Evolutionary conservation across 2,797 vertebrate genomes (phyloP), one percentile per base, ranked within the genome.

Genomic region (Morelia viridis): DNA sequence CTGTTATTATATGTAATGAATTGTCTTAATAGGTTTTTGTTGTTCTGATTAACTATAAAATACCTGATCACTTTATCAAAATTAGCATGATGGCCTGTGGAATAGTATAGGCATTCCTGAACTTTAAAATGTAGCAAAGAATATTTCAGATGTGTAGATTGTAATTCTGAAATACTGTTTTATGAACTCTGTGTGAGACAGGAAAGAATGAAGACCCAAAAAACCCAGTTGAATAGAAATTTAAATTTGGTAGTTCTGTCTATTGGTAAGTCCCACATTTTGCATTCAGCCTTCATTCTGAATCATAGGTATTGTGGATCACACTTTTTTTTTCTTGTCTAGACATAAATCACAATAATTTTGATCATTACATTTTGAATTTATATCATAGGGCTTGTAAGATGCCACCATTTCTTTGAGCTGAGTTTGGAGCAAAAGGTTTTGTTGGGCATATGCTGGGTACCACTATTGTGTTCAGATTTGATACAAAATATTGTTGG

Each of bases 391-490:
- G 12, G 60, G 92, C 92, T 94, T 91, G 87, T 56, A 85, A 85
- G 85, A 35, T 94, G 88, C 90, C 92, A 90, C 92, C 84, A 92
- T 76, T 91, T 94, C n/a, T 86, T 94, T 94, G 68, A 91, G 85
- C 83, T 76, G 92, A 80, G 89, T 84, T 91, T 95, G 92, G 56
- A 89, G 11, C 83, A 53, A 41, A 24, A 71, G 84, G 26, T 46
- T 93, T 58, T 35, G 15, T 71, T 71, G 84, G 60, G 65, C 62
- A 85, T 56, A 83, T 53, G 11, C 57, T 91, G 41, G 85, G 61
- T 86, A 86, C 88, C 56, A 56, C 62, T 46, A 84, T 6, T 31
- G 46, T 76, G 53, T 94, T 87, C 85, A 89, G 92, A 84, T n/a
- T 87, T 85, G 5, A 15, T 64, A 85, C 71, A 90, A 89, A 68